Evolutionary conservation across 92 coral and sea anemone genomes (phyloP).

Genomic region (Siderastrea radians): DNA sequence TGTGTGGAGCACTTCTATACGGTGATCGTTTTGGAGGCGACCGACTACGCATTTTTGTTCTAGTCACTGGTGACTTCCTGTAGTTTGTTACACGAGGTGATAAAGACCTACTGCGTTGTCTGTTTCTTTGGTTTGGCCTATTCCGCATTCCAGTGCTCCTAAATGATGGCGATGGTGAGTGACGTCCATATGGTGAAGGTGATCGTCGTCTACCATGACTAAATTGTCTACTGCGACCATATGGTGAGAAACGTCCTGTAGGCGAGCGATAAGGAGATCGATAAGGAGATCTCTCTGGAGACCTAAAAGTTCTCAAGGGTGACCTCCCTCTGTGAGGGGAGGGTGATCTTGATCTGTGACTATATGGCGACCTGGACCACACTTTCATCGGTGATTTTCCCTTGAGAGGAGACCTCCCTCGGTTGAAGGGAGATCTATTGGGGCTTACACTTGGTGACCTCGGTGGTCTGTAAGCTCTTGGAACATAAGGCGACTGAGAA

Average conservation of each 20-base stretch:
- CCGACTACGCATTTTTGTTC: slow-evolving; percentile 72
- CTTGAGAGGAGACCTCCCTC: slow-evolving; percentile 68
- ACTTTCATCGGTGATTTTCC: slow-evolving; percentile 74
- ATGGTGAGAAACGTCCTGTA: slow-evolving; percentile 76
- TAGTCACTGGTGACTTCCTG: slow-evolving; percentile 71
- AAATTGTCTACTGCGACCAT: slow-evolving; percentile 44
- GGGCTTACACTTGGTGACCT: slow-evolving; percentile 84
- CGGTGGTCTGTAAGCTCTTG: slow-evolving; percentile 89
- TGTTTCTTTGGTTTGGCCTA: slow-evolving; percentile 72
- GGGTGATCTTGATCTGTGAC: slow-evolving; percentile 89
- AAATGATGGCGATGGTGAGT: slow-evolving; percentile 71
- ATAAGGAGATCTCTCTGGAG: slow-evolving; percentile 84
- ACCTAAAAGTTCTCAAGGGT: slow-evolving; percentile 74
- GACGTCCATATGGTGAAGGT: slow-evolving; percentile 82
- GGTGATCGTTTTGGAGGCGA: slow-evolving; percentile 62
- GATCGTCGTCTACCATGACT: slow-evolving; percentile 77
- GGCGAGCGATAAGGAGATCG: slow-evolving; percentile 77
- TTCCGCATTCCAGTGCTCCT: slow-evolving; percentile 72
- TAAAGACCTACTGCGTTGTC: slow-evolving; percentile 76
- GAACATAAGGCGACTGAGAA: slow-evolving; percentile 81
- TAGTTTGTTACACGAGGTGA: slow-evolving; percentile 71
- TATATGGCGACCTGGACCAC: slow-evolving; percentile 90
- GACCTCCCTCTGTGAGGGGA: slow-evolving; percentile 85
- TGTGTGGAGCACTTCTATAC: slow-evolving; percentile 43
- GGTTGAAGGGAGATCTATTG: slow-evolving; percentile 77